These are phyloP conservation scores for Oncorhynchus kisutch DNA, from an alignment of 2,113 vertebrate genomes.

Conservation along the genomic window DNA sequence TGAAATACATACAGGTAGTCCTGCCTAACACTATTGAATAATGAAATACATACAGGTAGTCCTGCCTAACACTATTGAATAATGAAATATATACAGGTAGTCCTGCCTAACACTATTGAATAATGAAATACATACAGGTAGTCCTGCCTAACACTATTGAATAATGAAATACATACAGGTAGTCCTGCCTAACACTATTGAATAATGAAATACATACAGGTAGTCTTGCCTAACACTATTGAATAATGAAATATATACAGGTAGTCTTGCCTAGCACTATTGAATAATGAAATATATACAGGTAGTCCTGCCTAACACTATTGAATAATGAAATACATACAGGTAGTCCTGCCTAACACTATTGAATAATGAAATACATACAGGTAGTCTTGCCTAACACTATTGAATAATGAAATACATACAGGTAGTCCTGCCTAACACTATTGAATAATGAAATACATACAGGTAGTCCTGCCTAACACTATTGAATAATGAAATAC, in stretches of 20 bases:
- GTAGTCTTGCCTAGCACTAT: too few relatives aligned
- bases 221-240: slow-evolving; percentile 16
- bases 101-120: slow-evolving; percentile 60
- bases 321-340: too few relatives aligned
- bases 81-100: slow-evolving; percentile 1
- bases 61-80: too few relatives aligned
- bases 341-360: too few relatives aligned
- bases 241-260: too few relatives aligned
- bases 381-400: slow-evolving; percentile 44
- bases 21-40: too few relatives aligned
- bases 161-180: too few relatives aligned
- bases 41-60: too few relatives aligned
- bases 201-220: slow-evolving; percentile 57
- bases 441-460: too few relatives aligned
- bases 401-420: slow-evolving; percentile 52
- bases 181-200: slow-evolving; percentile 33
- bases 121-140: slow-evolving; percentile 40
- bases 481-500: slow-evolving; percentile 50
- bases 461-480: slow-evolving; percentile 48
- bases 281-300: too few relatives aligned
- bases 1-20: too few relatives aligned
- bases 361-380: background rate
- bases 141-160: slow-evolving; percentile 12
- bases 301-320: too few relatives aligned
- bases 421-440: slow-evolving; percentile 35